Conservation (phyloP, 2,113 vertebrate species). For the Pachycephala philippinensis region DNA sequence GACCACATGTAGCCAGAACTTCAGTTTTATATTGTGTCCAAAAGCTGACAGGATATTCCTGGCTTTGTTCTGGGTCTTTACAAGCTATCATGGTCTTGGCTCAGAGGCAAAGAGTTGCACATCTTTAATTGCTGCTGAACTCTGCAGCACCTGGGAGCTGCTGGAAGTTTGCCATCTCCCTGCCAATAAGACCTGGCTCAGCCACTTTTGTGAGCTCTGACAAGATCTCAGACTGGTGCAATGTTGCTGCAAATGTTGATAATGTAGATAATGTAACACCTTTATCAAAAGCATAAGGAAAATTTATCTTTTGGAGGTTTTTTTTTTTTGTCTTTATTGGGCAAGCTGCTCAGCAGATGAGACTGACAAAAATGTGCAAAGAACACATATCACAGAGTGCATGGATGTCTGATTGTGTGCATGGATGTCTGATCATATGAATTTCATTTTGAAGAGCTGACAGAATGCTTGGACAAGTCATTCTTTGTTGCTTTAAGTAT, state of each 20-base stretch:
- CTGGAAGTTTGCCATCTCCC: not conserved
- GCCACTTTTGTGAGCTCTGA: not conserved
- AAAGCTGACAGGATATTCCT: not conserved
- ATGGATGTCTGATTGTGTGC: not conserved
- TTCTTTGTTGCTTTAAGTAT: slow-evolving; percentile 5
- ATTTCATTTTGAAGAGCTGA: slow-evolving; percentile 20
- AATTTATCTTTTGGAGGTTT: not conserved
- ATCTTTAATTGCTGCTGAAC: not conserved
- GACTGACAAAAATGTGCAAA: not conserved
- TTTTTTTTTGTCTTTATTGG: not conserved
- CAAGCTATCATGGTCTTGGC: not conserved
- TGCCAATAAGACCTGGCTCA: not conserved
- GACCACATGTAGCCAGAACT: not conserved
- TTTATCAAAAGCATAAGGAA: not conserved
- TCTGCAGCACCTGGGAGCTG: not conserved
- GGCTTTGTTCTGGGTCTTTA: not conserved
- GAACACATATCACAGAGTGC: not conserved
- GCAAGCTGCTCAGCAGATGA: not conserved
- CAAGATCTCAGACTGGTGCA: accelerated
- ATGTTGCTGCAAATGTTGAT: not conserved
- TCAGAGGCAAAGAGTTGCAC: not conserved
- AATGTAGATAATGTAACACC: not conserved
- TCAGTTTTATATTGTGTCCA: not conserved
- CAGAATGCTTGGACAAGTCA: not conserved
- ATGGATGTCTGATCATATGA: slow-evolving; percentile 9